A percentile compares a stretch with the other conserved stretches of the same genome.
These are phyloP conservation scores for Lethrus apterus DNA, from an alignment of 1,140 invertebrate species.

Conservation along the genomic window DNA sequence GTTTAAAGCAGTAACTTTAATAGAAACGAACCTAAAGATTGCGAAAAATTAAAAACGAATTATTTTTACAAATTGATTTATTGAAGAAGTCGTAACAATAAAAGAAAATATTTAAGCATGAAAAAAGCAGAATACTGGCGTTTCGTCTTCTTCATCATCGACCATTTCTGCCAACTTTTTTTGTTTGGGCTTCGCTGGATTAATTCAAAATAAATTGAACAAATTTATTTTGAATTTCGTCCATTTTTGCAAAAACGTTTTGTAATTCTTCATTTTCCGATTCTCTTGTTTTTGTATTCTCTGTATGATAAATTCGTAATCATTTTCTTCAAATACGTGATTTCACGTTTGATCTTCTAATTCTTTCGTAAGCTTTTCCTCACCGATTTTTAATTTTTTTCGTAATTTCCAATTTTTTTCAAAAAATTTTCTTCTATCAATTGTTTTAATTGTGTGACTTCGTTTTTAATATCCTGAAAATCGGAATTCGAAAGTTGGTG, in stretches of 20 bases:
- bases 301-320: not conserved
- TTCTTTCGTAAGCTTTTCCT: not conserved
- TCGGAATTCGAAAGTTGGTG: too few relatives aligned
- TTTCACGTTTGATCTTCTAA: not conserved
- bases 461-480: too few relatives aligned
- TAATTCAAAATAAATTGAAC: too few relatives aligned
- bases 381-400: not conserved
- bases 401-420: slow-evolving; percentile 8
- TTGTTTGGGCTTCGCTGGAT: not conserved
- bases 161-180: not conserved
- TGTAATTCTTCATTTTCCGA: not conserved
- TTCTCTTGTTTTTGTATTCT: not conserved
- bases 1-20: too few relatives aligned
- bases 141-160: not conserved
- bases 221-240: too few relatives aligned
- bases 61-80: too few relatives aligned
- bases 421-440: slow-evolving; percentile 2
- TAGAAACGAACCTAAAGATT: too few relatives aligned
- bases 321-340: too few relatives aligned
- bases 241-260: not conserved
- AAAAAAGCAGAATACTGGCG: too few relatives aligned
- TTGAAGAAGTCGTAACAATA: too few relatives aligned
- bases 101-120: too few relatives aligned
- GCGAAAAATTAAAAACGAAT: too few relatives aligned
- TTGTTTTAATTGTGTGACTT: slow-evolving; percentile 2